Base-by-base conservation (phyloP, 2,113 vertebrate genomes). In the Scolopax mira region DNA sequence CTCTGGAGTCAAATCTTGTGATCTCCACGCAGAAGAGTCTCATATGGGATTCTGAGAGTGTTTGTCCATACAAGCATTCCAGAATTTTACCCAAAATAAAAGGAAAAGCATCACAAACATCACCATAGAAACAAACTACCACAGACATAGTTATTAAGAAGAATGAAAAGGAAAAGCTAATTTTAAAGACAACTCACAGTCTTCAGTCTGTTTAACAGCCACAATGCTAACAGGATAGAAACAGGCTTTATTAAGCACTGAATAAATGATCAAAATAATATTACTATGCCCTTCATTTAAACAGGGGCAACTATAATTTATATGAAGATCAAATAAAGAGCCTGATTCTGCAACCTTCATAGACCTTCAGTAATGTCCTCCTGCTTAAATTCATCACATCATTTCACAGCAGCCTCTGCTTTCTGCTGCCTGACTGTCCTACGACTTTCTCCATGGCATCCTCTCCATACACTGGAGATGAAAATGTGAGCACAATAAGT, bases 91-190 rank as follows among this genome's bases (percentile, higher is more conserved):
- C 67, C 37, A 67, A 85, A 94, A 82, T 42, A 54, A 85, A 88
- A 90, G 35, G 21, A 89, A 55, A 86, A 57, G 39, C 42, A 80
- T 28, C 33, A 57, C 75, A 95, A 91, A 78, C 28, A 91, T 83
- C 67, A 77, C 85, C 85, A 96, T 62, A 88, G 89, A 94, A 94
- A 79, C 70, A 89, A 89, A 85, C 25, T 39, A 60, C 30, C 55
- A 66, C 23, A 80, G 79, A 42, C 65, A 73, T 27, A 46, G 48
- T 31, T 92, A 89, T 81, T 88, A 85, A 58, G 25, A 49, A 91
- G 57, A 91, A 94, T 42, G n/a, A 70, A 89, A 81, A 87, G 35
- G 57, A 87, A 89, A 91, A 85, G 49, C 49, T 79, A 49, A 89
- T 61, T 91, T 82, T 64, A 58, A 85, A 82, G 89, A 79, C 18